Evolutionary conservation across 2,797 vertebrate species (phyloP).

Genomic region (Lagodon rhomboides): DNA sequence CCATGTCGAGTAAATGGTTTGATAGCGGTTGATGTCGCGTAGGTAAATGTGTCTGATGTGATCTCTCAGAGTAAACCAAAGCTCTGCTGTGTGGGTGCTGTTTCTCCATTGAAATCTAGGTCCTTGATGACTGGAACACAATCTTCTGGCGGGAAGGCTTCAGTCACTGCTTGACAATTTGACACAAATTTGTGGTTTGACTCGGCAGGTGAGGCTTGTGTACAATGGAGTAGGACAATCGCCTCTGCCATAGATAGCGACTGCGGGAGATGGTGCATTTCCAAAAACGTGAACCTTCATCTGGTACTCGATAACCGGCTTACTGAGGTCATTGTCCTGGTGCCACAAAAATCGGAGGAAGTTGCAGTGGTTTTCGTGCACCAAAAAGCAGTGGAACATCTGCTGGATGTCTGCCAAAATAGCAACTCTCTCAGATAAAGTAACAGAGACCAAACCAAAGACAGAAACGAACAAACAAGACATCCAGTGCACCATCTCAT

Average conservation of each 20-base stretch:
- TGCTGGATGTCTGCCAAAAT: too few species aligned
- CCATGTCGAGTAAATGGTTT: background rate
- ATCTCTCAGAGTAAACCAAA: background rate
- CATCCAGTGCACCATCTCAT: background rate
- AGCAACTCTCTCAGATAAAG: too few species aligned
- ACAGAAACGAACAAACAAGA: background rate
- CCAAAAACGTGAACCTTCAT: too few species aligned
- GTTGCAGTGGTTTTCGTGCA: too few species aligned
- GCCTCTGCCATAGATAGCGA: background rate
- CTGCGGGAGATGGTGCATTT: too few species aligned
- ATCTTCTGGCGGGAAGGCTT: background rate
- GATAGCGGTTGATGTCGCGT: too few species aligned
- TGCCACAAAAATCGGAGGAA: too few species aligned
- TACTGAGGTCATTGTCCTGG: too few species aligned
- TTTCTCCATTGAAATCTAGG: background rate
- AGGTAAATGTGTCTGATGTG: background rate
- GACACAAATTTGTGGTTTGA: slow-evolving; percentile 5
- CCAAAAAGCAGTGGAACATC: too few species aligned
- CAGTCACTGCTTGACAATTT: background rate
- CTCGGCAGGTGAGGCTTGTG: background rate
- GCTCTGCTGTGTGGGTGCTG: background rate
- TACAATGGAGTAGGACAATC: background rate
- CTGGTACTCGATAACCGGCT: too few species aligned
- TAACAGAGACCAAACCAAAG: background rate
- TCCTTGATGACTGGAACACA: background rate